Percentiles rank a stretch among this genome's conserved stretches.
These are phyloP conservation scores for Allolobophora icterica DNA, from an alignment of 2,888 invertebrate genomes.

Conservation along the genomic window DNA sequence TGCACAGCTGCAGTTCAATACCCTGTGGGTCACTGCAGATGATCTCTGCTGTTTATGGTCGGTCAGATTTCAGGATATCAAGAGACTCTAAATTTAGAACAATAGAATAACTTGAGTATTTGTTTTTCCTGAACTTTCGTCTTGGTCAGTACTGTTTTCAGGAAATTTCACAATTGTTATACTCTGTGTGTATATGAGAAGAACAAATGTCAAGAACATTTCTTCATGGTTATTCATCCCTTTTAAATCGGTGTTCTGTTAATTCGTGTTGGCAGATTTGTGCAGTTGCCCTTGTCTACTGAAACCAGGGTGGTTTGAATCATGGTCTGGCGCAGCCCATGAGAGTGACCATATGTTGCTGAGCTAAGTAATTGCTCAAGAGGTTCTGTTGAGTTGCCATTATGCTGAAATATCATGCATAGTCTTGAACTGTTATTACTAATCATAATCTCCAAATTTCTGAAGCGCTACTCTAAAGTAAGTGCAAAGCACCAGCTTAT, in stretches of 20 bases:
- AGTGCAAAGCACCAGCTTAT: too few species aligned
- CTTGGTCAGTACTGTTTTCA: neutral
- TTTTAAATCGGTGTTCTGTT: neutral
- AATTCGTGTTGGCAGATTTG: neutral
- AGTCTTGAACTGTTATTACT: too few species aligned
- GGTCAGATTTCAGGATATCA: neutral
- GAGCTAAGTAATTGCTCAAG: neutral
- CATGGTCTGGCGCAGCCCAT: neutral
- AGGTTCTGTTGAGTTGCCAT: too few species aligned
- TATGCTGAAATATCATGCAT: too few species aligned
- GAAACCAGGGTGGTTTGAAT: neutral
- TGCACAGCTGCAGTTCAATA: neutral
- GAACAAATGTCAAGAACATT: slow-evolving; percentile 7
- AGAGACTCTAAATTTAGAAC: neutral
- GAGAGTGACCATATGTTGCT: neutral
- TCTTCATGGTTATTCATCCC: neutral
- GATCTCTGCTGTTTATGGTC: slow-evolving; percentile 14
- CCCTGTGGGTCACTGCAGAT: neutral
- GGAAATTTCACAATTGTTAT: slow-evolving; percentile 5
- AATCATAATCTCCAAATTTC: too few species aligned
- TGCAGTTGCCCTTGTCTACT: neutral
- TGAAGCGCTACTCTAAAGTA: too few species aligned
- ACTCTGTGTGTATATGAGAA: neutral
- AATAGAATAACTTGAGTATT: neutral
- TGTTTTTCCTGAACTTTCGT: slow-evolving; percentile 6